A percentile compares a stretch with the other conserved stretches of the same genome.
These are phyloP conservation scores for Mungos mungo DNA, from an alignment of 2,113 vertebrate genomes.

Conservation along the genomic window DNA sequence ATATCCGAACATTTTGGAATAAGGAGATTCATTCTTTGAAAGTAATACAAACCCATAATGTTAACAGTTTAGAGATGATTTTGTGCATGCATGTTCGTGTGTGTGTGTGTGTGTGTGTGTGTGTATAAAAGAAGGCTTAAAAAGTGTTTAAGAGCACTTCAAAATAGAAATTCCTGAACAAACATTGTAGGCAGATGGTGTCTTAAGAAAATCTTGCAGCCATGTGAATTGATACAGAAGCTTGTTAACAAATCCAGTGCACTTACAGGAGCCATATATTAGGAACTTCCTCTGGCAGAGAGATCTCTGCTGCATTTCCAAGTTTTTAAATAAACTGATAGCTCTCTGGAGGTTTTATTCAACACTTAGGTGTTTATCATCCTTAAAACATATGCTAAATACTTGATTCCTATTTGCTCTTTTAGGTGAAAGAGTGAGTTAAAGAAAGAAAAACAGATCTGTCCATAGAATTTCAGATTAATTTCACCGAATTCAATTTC, in stretches of 20 bases:
- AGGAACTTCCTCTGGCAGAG: conserved; percentile 70
- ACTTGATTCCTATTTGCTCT: conserved; percentile 65
- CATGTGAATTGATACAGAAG: conserved; percentile 44
- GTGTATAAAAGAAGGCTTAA: not conserved
- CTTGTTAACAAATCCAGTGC: conserved; percentile 68
- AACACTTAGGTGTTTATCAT: conserved; percentile 76
- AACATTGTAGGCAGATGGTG: not conserved
- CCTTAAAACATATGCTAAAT: conserved; percentile 74
- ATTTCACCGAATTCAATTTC: conserved; percentile 67
- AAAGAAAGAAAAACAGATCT: conserved; percentile 57
- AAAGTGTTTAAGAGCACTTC: not conserved
- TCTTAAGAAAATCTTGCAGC: conserved; percentile 61
- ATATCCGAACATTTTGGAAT: not conserved
- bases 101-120: not conserved
- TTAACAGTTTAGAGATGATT: not conserved
- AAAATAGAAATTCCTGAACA: conserved; percentile 2
- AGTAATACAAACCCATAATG: not conserved
- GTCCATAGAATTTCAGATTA: conserved; percentile 68
- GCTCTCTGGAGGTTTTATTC: conserved; percentile 72
- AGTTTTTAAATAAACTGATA: conserved; percentile 78
- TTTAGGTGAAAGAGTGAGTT: conserved; percentile 68
- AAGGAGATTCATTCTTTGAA: not conserved
- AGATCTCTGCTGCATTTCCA: conserved; percentile 65
- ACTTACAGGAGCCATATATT: conserved; percentile 70
- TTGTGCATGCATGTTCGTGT: not conserved